phyloP scores from a whole-genome alignment of 2,888 invertebrate species.

The Chaitophorus viminalis region DNA sequence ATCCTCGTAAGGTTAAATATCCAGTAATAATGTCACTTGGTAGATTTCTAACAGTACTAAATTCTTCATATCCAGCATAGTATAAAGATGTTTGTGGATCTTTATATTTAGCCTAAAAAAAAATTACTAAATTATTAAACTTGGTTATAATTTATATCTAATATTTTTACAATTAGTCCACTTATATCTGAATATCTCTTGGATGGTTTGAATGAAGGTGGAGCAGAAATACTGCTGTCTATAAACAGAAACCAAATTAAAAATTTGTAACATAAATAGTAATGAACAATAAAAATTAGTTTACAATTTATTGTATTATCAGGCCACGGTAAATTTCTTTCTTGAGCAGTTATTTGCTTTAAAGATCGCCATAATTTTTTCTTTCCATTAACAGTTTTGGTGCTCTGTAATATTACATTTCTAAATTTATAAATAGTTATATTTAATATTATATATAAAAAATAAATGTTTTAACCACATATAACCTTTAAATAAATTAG shows the following conservation, averaged over 20 bases:
- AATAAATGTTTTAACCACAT: too few species aligned
- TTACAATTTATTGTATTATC: conserved; percentile 81
- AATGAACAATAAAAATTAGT: conserved; percentile 65
- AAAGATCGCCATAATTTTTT: conserved; percentile 88
- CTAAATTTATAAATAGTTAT: background rate
- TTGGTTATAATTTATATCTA: conserved; percentile 7
- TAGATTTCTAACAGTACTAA: conserved; percentile 82
- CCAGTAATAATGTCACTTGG: conserved; percentile 94
- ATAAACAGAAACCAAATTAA: conserved; percentile 66
- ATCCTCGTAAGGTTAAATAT: conserved; percentile 79
- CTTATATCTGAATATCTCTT: conserved; percentile 95
- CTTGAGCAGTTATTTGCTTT: conserved; percentile 87
- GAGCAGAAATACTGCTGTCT: conserved; percentile 91
- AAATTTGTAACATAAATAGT: background rate
- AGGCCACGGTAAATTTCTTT: conserved; percentile 81
- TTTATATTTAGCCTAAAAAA: conserved; percentile 78
- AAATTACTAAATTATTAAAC: conserved; percentile 15
- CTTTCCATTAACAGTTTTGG: conserved; percentile 71
- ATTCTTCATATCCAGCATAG: conserved; percentile 88
- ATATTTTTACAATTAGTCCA: conserved; percentile 76
- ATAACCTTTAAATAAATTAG: too few species aligned
- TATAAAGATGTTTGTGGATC: conserved; percentile 90
- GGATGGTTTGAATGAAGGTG: conserved; percentile 88
- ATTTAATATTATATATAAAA: background rate
- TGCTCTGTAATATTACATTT: conserved; percentile 67